Base-by-base conservation (phyloP, 2,797 vertebrate genomes). In the Philypnodon macrostomus region DNA sequence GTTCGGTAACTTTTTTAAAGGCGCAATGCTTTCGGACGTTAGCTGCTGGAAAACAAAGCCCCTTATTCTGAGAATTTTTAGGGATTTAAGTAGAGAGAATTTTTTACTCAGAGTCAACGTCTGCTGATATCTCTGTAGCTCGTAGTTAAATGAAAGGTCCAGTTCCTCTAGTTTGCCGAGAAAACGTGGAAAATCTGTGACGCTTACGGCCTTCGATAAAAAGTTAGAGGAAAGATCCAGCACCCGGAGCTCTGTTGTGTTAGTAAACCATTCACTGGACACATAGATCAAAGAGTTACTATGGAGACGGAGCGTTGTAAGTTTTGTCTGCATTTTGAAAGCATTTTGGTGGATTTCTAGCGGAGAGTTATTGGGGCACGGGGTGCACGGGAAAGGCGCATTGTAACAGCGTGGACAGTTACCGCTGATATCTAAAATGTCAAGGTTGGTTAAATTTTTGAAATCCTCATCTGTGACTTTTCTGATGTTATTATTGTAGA, bases 361-460 rank as follows among this genome's bases (percentile, higher is more conserved):
- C 0, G 89, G 67, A 0, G 70, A 52, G 0, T 88, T 84, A 30
- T 89, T 65, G n/a, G 85, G 78, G 36, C 96, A 98, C 0, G 94
- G 93, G 4, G 2, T 65, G 59, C 96, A 98, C 1, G 93, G 92
- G 58, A 90, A 98, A 0, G 94, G 94, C 1, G 90, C 90, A 23
- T 97, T 93, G 61, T 96, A 93, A 73, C 95, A 98, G 10, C 95
- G 91, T 23, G 95, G 96, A 48, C 96, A 98, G 59, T 98, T 98
- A 53, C 95, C 94, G 29, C 95, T 96, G 4, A 98, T 83, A 54
- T 98, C 96, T 2, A 98, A 90, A 67, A 91, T 85, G 85, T 97
- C 91, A 38, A 98, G 62, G 31, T 92, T 83, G 1, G 64, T 71
- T 68, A 98, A 74, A 49, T 89, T 89, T 47, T 75, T 80, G 42